phyloP scores from a whole-genome alignment of 2,113 vertebrate species.

The Clarias macrocephalus region DNA sequence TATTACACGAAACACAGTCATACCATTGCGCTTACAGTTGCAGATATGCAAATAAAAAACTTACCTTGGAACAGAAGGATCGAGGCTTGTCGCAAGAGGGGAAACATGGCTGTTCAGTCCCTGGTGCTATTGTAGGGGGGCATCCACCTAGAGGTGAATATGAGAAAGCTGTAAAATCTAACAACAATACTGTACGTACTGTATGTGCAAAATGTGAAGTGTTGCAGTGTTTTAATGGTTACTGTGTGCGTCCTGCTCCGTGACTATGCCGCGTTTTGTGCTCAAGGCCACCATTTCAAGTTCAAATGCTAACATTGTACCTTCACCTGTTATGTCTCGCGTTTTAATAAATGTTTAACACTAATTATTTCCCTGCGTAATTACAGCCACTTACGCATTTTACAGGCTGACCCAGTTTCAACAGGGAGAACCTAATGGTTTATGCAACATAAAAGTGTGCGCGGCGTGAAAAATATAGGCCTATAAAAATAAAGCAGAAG shows the following conservation, averaged over 20 bases:
- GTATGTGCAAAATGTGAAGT: background rate
- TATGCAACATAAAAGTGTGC: background rate
- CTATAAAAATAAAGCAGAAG: background rate
- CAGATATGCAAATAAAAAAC: constrained; percentile 29
- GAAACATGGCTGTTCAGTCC: constrained; percentile 86
- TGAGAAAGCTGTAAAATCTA: background rate
- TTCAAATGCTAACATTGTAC: background rate
- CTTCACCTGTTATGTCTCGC: background rate
- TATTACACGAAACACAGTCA: background rate
- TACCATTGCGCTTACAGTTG: background rate
- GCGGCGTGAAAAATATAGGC: background rate
- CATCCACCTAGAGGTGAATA: constrained; percentile 83
- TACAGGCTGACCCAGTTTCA: background rate
- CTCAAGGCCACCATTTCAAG: background rate
- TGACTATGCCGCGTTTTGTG: background rate
- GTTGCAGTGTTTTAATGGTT: background rate
- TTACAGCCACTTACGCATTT: background rate
- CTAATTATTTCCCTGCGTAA: background rate
- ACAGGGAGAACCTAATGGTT: background rate
- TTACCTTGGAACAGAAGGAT: constrained; percentile 91
- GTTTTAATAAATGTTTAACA: background rate
- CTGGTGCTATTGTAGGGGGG: constrained; percentile 77
- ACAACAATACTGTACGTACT: background rate
- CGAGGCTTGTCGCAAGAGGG: constrained; percentile 86
- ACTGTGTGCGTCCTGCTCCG: background rate